Percentiles rank a stretch among this genome's conserved stretches.
phyloP scores from a whole-genome alignment of 2,888 invertebrate species.

The Kryphioiulus occultus region DNA sequence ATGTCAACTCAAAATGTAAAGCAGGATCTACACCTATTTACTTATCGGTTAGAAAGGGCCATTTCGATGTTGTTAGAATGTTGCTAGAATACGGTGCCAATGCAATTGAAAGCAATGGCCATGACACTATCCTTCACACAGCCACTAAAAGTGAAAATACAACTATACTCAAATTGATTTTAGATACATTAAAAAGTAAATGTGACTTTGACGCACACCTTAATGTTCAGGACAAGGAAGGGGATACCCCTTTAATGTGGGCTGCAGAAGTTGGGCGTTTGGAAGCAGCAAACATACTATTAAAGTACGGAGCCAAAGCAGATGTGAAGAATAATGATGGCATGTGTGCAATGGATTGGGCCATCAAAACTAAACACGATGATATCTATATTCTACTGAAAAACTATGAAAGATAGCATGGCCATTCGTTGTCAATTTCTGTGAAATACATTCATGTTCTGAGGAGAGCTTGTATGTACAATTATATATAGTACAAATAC shows the following conservation, averaged over 20 bases:
- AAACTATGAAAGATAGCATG: background rate
- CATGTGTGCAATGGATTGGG: conserved; percentile 43
- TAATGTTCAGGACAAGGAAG: conserved; percentile 17
- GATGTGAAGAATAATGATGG: conserved; percentile 27
- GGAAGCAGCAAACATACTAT: conserved; percentile 27
- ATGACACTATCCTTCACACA: background rate
- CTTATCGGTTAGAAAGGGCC: background rate
- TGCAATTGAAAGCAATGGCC: background rate
- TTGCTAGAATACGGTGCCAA: background rate
- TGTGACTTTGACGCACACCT: conserved; percentile 61
- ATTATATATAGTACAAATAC: too few relatives aligned
- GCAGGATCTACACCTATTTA: background rate
- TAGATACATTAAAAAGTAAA: conserved; percentile 55
- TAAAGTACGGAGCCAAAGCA: background rate
- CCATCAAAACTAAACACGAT: background rate
- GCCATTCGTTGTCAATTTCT: too few relatives aligned
- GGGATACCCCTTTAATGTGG: conserved; percentile 50
- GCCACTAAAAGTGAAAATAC: background rate
- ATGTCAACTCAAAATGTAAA: conserved; percentile 72
- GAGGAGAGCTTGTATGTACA: too few relatives aligned
- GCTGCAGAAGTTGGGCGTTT: background rate
- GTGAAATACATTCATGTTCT: too few relatives aligned
- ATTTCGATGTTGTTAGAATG: background rate
- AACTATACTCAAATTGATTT: conserved; percentile 24
- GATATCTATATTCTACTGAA: background rate